These are phyloP conservation scores for Drosophila pruinosa DNA, from an alignment of 1,140 invertebrate species.

Conservation along the genomic window DNA sequence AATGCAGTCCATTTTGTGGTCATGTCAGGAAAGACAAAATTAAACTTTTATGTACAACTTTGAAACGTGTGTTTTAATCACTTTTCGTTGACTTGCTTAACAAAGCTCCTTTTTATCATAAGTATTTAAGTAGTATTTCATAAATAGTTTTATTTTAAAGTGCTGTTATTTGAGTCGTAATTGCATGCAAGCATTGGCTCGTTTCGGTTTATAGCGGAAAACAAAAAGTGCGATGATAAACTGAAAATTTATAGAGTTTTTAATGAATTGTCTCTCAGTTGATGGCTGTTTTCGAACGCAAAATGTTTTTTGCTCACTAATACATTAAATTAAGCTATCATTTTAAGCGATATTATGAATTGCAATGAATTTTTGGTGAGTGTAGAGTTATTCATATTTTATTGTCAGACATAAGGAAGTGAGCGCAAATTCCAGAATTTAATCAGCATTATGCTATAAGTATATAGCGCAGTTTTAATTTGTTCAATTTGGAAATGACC, in stretches of 20 bases:
- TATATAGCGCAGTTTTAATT: neutral
- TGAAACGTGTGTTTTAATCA: slow-evolving; percentile 45
- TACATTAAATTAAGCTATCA: neutral
- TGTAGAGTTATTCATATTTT: no score
- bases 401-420: no score
- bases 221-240: neutral
- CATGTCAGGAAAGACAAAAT: neutral
- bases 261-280: neutral
- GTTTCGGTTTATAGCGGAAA: neutral
- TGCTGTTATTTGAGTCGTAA: slow-evolving; percentile 46
- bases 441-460: neutral
- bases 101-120: neutral
- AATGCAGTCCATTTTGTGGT: slow-evolving; percentile 1
- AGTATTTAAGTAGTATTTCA: slow-evolving; percentile 11
- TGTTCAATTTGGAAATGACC: neutral
- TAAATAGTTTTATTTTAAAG: slow-evolving; percentile 52
- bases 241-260: neutral
- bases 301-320: neutral
- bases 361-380: no score
- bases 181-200: slow-evolving; percentile 18
- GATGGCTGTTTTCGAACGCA: neutral
- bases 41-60: slow-evolving; percentile 8
- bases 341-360: neutral
- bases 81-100: slow-evolving; percentile 15
- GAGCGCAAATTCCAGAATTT: no score